Conservation (phyloP, 2,797 vertebrate genomes). For the Propithecus perrieri region DNA sequence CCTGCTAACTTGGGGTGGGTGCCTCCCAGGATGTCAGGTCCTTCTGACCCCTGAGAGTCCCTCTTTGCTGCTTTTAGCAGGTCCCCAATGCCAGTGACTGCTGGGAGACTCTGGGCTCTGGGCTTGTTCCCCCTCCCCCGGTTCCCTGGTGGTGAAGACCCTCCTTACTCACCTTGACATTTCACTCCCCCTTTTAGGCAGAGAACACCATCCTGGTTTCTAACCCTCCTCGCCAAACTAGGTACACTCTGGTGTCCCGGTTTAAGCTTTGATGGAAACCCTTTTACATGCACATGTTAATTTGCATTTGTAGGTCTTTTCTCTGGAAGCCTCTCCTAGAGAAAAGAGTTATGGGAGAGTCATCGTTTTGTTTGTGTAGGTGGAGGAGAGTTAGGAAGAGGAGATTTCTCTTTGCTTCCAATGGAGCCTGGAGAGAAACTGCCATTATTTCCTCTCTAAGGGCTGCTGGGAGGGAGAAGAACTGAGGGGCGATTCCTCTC, state of each 20-base stretch:
- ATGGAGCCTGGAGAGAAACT: not conserved
- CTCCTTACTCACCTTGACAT: not conserved
- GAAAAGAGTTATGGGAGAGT: not conserved
- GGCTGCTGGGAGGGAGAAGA: not conserved
- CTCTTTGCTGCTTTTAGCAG: not conserved
- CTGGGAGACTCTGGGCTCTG: not conserved
- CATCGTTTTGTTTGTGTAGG: not conserved
- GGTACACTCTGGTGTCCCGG: not conserved
- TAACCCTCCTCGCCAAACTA: not conserved
- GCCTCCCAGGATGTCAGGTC: not conserved
- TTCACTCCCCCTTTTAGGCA: not conserved
- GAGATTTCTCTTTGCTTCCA: not conserved
- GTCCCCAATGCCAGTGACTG: not conserved
- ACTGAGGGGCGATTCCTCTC: not conserved
- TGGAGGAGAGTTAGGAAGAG: not conserved
- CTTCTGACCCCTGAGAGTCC: not conserved
- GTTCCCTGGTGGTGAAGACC: not conserved
- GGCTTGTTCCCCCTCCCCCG: not conserved
- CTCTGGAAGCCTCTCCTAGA: not conserved
- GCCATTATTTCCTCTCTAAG: not conserved
- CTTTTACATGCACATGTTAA: accelerated
- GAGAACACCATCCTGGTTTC: not conserved
- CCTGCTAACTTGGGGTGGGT: not conserved
- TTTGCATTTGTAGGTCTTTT: not conserved
- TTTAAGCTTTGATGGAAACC: not conserved